Evolutionary conservation across 2,797 vertebrate species (phyloP).

Genomic region (Hyperoplus immaculatus): DNA sequence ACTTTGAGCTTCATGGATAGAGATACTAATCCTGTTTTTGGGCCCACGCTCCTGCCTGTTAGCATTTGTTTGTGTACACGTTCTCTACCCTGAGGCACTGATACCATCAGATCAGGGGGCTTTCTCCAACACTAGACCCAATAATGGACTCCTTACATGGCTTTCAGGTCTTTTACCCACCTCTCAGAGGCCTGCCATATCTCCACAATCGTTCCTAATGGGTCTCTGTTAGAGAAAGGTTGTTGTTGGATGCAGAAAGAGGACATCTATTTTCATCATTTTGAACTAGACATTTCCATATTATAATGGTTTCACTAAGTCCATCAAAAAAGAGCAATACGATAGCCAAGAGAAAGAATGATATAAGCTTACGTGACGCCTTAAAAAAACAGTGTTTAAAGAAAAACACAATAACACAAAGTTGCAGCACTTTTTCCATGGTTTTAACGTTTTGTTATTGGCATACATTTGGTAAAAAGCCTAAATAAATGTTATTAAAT

Average conservation of each 20-base stretch:
- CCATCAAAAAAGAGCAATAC: not conserved
- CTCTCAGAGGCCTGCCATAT: conserved; percentile 59
- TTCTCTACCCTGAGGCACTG: conserved; percentile 69
- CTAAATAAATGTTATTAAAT: too few species aligned
- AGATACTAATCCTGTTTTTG: conserved; percentile 74
- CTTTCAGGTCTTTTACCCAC: conserved; percentile 64
- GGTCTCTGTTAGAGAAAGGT: not conserved
- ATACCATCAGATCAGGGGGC: conserved; percentile 79
- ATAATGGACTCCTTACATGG: conserved; percentile 75
- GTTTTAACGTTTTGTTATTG: too few species aligned
- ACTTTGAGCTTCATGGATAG: conserved; percentile 41
- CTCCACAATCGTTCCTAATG: conserved; percentile 61
- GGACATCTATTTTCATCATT: not conserved
- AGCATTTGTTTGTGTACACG: conserved; percentile 64
- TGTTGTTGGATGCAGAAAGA: not conserved
- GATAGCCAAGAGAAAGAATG: not conserved
- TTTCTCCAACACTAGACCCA: conserved; percentile 69
- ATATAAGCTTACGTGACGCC: not conserved
- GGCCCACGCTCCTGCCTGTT: conserved; percentile 48
- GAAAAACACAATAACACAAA: not conserved
- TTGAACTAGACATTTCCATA: not conserved
- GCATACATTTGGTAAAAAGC: too few species aligned
- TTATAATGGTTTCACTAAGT: not conserved
- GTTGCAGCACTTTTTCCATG: too few species aligned
- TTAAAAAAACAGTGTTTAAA: not conserved